Base-by-base conservation (phyloP, 2,113 vertebrate species). In the Anthoscopus minutus region DNA sequence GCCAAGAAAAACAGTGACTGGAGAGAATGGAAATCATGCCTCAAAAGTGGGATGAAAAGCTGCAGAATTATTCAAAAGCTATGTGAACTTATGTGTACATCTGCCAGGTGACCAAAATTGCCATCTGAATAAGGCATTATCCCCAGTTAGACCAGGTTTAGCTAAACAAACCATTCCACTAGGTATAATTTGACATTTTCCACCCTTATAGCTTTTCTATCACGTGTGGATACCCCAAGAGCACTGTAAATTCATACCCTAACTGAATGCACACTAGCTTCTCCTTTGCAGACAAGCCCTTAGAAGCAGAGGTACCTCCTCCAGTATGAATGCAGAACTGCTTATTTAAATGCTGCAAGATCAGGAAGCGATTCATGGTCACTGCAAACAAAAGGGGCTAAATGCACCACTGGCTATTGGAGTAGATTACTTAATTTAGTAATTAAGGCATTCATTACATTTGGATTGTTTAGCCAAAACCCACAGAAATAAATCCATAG, bases 71-170 rank as follows among this genome's bases (percentile, higher is more conserved):
- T 81, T 95, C 45, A 91, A 91, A 92, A 89, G 54, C 81, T 73
- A 45, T 65, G 57, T 76, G 82, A 86, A 83, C 19, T 81, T 81
- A 67, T 7, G 22, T 24, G 33, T 73, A 73, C 62, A 85, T 89
- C 81, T 96, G 84, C 74, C 81, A 72, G 73, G 73, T 91, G 77
- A 96, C 65, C 54, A 88, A 88, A 96, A 91, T 10, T 89, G 67
- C 93, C 73, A 85, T 94, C 88, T 95, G 94, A 96, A 96, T 83
- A 94, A 89, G 33, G 83, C 88, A 96, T 96, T 93, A 96, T 86
- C 85, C 88, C 61, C 72, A 81, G 37, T 79, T 80, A 93, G 73
- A 84, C 60, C 57, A 73, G 56, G 23, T 90, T 94, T 86, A 94
- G 56, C 60, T 83, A 94, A 94, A 92, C 79, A 86, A 86, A 64